A percentile compares a stretch with the other conserved stretches of the same genome.
phyloP scores from a whole-genome alignment of 1,140 invertebrate species.

The Eciton burchellii region DNA sequence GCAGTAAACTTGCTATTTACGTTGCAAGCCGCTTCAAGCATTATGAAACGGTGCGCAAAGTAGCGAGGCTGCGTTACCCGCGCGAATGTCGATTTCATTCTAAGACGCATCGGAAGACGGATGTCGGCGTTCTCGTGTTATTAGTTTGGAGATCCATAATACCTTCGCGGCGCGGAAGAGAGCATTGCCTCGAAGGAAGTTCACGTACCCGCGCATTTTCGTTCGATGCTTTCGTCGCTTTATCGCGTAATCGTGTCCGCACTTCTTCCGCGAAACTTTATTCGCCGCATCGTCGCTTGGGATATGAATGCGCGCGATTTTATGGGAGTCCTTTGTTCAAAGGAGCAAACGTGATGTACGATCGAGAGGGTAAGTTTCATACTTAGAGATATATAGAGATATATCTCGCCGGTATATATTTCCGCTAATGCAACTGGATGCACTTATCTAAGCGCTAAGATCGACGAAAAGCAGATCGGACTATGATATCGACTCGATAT shows the following conservation, averaged over 20 bases:
- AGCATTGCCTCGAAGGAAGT: slow-evolving; percentile 8
- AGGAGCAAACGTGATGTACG: not conserved
- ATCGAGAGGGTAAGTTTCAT: not conserved
- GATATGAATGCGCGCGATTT: not conserved
- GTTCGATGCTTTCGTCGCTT: not conserved
- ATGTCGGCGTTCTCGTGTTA: slow-evolving; percentile 27
- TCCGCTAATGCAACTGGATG: not conserved
- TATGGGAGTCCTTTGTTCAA: not conserved
- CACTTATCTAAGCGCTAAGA: not conserved
- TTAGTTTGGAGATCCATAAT: slow-evolving; percentile 38
- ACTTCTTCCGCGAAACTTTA: not conserved
- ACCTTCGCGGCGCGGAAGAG: not conserved
- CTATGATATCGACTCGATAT: not conserved
- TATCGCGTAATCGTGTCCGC: slow-evolving; percentile 2
- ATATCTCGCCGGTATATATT: not conserved
- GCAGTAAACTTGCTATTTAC: slow-evolving; percentile 60
- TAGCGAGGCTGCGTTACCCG: slow-evolving; percentile 31
- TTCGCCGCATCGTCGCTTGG: not conserved
- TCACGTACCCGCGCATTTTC: not conserved
- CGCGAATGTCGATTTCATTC: slow-evolving; percentile 25
- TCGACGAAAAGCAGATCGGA: not conserved
- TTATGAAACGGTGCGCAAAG: slow-evolving; percentile 54
- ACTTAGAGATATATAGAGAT: not conserved
- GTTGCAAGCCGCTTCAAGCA: slow-evolving; percentile 17
- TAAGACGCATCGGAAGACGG: not conserved